Conservation (phyloP, 1,140 invertebrate genomes). For the Anoplophora glabripennis region DNA sequence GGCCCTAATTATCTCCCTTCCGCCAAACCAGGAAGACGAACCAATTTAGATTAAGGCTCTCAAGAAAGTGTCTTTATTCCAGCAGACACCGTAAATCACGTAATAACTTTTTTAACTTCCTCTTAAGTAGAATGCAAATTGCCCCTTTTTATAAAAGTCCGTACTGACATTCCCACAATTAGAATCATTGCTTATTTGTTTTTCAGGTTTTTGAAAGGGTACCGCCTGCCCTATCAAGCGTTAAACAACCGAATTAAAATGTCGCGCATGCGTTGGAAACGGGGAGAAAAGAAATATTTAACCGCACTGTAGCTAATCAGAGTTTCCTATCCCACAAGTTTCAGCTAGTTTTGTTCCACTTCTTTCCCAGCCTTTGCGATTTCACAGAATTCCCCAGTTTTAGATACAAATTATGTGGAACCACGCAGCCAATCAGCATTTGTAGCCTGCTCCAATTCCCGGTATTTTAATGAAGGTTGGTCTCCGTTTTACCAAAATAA, state of each 20-base stretch:
- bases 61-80: background rate
- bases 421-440: background rate
- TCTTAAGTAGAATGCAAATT: slow-evolving; percentile 1
- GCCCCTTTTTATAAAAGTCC: background rate
- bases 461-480: no score
- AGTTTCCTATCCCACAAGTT: slow-evolving; percentile 2
- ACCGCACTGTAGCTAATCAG: background rate
- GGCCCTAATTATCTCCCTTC: slow-evolving; percentile 12
- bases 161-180: slow-evolving; percentile 14
- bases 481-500: no score
- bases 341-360: background rate
- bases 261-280: background rate
- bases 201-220: background rate
- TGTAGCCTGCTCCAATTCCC: no score
- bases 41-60: slow-evolving; percentile 1
- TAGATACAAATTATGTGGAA: slow-evolving; percentile 6
- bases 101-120: slow-evolving; percentile 10
- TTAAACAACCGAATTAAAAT: background rate
- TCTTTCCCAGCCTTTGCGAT: background rate
- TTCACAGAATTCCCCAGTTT: background rate
- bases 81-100: slow-evolving; percentile 3
- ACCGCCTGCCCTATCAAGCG: background rate
- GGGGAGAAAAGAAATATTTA: background rate
- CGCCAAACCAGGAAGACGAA: slow-evolving; percentile 10
- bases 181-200: slow-evolving; percentile 4